phyloP scores from a whole-genome alignment of 2,888 invertebrate species.

The Chesias legatella region DNA sequence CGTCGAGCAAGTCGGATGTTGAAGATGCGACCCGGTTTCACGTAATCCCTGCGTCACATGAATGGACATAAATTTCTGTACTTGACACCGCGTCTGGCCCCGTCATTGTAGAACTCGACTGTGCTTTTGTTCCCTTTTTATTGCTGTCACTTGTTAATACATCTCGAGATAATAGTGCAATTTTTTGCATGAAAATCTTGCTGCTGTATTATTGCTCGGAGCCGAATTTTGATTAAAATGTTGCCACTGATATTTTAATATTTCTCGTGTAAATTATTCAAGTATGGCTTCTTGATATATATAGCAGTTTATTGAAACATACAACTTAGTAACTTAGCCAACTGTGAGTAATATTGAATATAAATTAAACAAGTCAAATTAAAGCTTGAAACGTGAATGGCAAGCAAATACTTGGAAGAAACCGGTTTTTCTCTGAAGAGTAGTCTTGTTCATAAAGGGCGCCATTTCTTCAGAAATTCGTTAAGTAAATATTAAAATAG shows the following conservation, averaged over 20 bases:
- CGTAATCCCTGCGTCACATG: conserved; percentile 70
- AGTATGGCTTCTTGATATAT: background rate
- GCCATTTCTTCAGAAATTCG: conserved; percentile 10
- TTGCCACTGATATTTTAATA: too few species aligned
- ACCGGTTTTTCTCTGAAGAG: conserved; percentile 5
- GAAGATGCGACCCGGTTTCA: conserved; percentile 70
- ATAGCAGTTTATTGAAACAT: too few species aligned
- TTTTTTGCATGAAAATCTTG: background rate
- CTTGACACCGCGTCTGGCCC: conserved; percentile 70
- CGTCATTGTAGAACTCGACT: conserved; percentile 63
- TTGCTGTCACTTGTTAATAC: conserved; percentile 53
- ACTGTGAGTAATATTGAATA: background rate
- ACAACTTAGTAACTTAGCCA: background rate
- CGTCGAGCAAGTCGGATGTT: conserved; percentile 52
- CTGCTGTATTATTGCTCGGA: too few species aligned
- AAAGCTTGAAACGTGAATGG: background rate
- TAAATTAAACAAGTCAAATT: background rate
- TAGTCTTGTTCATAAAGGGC: conserved; percentile 7
- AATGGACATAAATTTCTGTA: conserved; percentile 79
- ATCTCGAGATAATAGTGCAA: conserved; percentile 25
- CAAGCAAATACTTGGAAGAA: background rate
- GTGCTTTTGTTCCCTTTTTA: conserved; percentile 64
- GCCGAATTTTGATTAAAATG: too few species aligned
- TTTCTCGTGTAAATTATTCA: too few species aligned
- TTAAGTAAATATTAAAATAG: conserved; percentile 35